Base-by-base conservation (phyloP, 1,140 invertebrate genomes). In the Coboldia fuscipes region DNA sequence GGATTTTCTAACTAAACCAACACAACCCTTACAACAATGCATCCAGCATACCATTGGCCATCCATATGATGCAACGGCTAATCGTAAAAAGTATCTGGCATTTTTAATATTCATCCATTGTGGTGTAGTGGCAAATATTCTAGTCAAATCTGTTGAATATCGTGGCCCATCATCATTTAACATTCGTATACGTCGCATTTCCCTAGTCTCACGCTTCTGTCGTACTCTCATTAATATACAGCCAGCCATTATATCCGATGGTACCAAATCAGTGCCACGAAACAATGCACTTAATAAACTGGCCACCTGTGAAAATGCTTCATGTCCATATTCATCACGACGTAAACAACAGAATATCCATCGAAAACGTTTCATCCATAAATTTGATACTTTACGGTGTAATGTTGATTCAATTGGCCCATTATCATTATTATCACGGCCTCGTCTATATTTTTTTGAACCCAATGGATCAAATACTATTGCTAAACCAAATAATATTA, bases 41-140 rank as follows among this genome's bases (percentile, higher is more conserved):
- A 68, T 61, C 47, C 80, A 82, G 42, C 89, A 56, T 40, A 80
- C 81, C 42, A 79, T 79, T n/a, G 82, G 75, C 82, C 85, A 92
- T 2, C 85, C 82, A 51, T 89, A 92, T n/a, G 72, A 70, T 1
- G 78, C 76, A 43, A 80, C 69, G 0, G 83, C 79, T 42, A 81
- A 66, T 46, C 74, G 68, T 35, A 86, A 58, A 43, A 76, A 85
- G 53, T 86, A 72, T 29, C 65, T 46, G 1, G 80, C 78, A 42
- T 69, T 66, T 38, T 75, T 67, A 29, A 83, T 47, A 41, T 72
- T 80, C 76, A 85, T 83, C 81, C 82, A 86, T 2, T 57, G 54
- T 0, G 75, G 72, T 9, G 64, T 58, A 26, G 63, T 58, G 4
- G 59, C 57, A 45, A 76, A 74, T 24, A 72, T 61, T 33, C 66